A percentile compares a stretch with the other conserved stretches of the same genome.
Conservation (phyloP, 2,888 invertebrate species). For the Drosophila meridiana region DNA sequence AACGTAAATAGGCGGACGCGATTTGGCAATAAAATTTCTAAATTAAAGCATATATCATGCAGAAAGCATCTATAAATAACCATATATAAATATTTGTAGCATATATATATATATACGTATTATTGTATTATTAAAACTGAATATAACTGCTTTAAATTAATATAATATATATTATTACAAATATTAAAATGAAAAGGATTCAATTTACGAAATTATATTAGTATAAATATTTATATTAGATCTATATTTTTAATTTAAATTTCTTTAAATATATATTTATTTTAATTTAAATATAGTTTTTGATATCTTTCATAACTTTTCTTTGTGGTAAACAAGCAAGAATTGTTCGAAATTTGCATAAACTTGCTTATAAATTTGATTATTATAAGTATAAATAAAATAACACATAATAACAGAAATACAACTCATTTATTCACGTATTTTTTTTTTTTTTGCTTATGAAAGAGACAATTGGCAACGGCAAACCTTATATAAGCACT, state of each 20-base stretch:
- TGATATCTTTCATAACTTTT: background rate
- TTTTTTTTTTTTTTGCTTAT: background rate
- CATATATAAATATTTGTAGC: background rate
- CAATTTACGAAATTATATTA: no score
- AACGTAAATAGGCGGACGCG: slow-evolving; percentile 15
- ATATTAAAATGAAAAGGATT: background rate
- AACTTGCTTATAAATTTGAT: no score
- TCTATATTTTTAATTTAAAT: background rate
- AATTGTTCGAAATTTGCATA: background rate
- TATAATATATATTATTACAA: background rate
- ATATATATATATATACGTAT: background rate
- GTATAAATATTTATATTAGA: background rate
- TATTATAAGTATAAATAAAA: no score
- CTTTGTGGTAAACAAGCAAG: no score
- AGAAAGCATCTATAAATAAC: background rate
- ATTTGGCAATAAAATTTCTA: slow-evolving; percentile 16
- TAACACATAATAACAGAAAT: background rate
- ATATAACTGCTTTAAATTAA: background rate
- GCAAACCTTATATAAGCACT: background rate
- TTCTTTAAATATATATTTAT: background rate
- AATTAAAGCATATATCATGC: background rate
- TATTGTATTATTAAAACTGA: no score
- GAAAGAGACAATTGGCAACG: background rate
- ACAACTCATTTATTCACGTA: background rate
- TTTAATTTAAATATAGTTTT: background rate